Conservation (phyloP, 2,888 invertebrate genomes). For the Rapana venosa region DNA sequence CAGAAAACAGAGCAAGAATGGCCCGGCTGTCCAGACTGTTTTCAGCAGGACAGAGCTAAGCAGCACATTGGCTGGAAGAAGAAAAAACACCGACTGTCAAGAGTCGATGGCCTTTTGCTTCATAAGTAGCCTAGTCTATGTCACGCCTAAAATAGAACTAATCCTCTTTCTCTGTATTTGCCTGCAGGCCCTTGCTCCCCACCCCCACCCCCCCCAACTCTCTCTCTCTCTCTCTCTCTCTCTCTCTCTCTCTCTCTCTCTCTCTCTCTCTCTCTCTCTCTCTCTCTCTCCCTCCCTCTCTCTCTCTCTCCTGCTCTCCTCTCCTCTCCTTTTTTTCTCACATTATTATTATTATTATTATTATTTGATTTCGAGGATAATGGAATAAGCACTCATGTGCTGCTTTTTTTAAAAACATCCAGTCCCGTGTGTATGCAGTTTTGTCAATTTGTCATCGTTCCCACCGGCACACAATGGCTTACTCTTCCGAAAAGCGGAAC, state of each 20-base stretch:
- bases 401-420: too few relatives aligned
- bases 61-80: not conserved
- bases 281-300: not conserved
- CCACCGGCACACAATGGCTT: too few relatives aligned
- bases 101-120: not conserved
- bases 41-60: too few relatives aligned
- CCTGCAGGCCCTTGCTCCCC: too few relatives aligned
- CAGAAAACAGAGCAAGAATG: too few relatives aligned
- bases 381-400: too few relatives aligned
- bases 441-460: too few relatives aligned
- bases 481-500: too few relatives aligned
- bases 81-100: not conserved
- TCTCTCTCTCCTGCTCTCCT: not conserved
- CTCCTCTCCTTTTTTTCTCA: not conserved
- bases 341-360: too few relatives aligned
- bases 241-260: constrained; percentile 41
- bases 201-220: not conserved
- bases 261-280: constrained; percentile 43
- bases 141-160: not conserved
- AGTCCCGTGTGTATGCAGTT: too few relatives aligned
- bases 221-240: constrained; percentile 26
- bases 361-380: too few relatives aligned
- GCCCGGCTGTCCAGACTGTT: too few relatives aligned
- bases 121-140: not conserved
- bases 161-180: not conserved